Evolutionary conservation across 2,797 vertebrate species (phyloP), one percentile per base, ranked within the genome.

Genomic region (Enteromius afrohamiltoni): DNA sequence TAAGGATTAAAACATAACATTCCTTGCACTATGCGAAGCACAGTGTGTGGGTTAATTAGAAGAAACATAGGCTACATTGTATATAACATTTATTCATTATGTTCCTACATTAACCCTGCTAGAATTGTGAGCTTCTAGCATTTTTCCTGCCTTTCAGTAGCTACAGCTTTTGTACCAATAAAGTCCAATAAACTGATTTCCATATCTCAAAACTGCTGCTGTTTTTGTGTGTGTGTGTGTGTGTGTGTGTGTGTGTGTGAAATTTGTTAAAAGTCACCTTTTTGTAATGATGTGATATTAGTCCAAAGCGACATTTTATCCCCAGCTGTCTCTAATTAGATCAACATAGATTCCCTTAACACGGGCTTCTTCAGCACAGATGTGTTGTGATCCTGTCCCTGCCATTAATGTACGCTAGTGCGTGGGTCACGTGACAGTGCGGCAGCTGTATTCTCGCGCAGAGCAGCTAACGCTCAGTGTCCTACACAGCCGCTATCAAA

Each of bases 341-440:
- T 81, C 37, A 68, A 9, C 17, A 64, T 4, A 31, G 58, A 6
- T 16, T 5, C 23, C 16, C n/a, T 42, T 2, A 13, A 26, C 34
- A 47, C 9, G 4, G 11, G 58, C 1, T 2, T 11, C n/a, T 13
- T 23, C 11, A 14, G 60, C 14, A 31, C 55, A 64, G 60, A 64
- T 51, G 77, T 79, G 42, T 29, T 64, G 58, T 45, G 23, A 34
- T 31, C 6, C 76, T 55, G 55, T 77, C 11, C 26, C 13, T 19
- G 14, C 13, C 7, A 1, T 29, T 51, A 2, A 37, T 62, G 42
- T 51, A 9, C 14, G 60, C 29, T 53, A 65, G 62, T 6, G n/a
- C n/a, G 80, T 29, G 6, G 6, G 34, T 83, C 73, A 83, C 71
- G 81, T 83, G 81, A 68, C 62, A 53, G 62, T 83, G 62, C 62